Evolutionary conservation across 2,888 invertebrate genomes (phyloP).

Genomic region (Chamaedrilus cognettii): DNA sequence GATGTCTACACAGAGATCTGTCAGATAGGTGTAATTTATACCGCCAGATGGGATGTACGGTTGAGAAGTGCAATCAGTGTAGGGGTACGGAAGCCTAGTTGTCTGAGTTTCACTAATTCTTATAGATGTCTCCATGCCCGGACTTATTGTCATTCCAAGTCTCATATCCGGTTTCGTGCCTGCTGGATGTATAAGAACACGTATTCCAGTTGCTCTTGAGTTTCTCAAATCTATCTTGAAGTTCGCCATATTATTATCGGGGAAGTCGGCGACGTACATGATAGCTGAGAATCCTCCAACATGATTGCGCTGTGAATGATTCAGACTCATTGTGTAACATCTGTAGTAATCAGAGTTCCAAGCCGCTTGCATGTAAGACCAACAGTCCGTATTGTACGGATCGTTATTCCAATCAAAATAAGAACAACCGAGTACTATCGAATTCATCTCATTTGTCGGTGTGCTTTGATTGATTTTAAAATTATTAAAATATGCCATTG

Average conservation of each 20-base stretch:
- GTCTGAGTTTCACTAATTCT: not conserved
- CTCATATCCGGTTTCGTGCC: not conserved
- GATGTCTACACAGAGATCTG: not conserved
- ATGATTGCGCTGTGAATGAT: not conserved
- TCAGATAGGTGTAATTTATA: not conserved
- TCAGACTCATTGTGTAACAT: not conserved
- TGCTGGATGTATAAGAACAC: not conserved
- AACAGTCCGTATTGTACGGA: not conserved
- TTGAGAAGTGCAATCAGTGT: not conserved
- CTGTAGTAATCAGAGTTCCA: not conserved
- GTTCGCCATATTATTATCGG: not conserved
- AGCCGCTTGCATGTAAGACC: not conserved
- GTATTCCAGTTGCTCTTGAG: not conserved
- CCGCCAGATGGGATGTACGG: not conserved
- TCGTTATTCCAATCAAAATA: not conserved
- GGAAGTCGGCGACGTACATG: not conserved
- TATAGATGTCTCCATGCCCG: not conserved
- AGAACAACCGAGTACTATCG: not conserved
- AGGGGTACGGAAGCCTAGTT: not conserved
- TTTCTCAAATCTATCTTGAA: not conserved
- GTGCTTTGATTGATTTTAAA: too few relatives aligned
- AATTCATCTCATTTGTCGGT: too few relatives aligned
- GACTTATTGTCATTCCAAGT: not conserved
- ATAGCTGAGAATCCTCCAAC: not conserved
- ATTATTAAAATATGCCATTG: too few relatives aligned